Percentiles rank a stretch among this genome's conserved stretches.
These are phyloP conservation scores for Phoebastria nigripes DNA, from an alignment of 2,797 vertebrate species.

Conservation along the genomic window DNA sequence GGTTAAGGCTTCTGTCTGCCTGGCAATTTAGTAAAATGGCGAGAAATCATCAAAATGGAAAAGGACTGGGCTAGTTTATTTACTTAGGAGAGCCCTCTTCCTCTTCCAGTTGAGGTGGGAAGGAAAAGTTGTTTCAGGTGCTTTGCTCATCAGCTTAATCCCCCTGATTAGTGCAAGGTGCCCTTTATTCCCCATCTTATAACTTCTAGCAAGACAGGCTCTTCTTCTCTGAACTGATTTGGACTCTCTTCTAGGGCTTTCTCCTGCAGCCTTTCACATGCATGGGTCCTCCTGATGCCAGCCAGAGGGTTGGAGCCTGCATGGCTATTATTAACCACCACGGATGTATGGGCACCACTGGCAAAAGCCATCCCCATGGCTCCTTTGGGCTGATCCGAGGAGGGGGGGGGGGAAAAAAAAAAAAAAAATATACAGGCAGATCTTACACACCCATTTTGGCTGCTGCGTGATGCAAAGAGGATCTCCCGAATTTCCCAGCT, in stretches of 20 bases:
- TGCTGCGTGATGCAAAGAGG: not conserved
- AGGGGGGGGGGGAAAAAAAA: too few relatives aligned
- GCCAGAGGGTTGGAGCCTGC: not conserved
- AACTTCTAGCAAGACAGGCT: not conserved
- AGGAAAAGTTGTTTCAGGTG: conserved; percentile 73
- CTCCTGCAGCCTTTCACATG: not conserved
- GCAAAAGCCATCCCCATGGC: not conserved
- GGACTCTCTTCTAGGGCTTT: not conserved
- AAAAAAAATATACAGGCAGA: not conserved
- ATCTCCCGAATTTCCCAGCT: not conserved
- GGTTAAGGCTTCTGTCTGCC: conserved; percentile 38
- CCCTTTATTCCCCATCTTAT: not conserved
- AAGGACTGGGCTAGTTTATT: conserved; percentile 62
- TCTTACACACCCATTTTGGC: not conserved
- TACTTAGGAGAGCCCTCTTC: conserved; percentile 63
- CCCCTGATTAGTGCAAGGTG: conserved; percentile 65
- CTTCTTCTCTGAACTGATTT: not conserved
- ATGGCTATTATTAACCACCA: not conserved
- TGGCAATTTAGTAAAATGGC: conserved; percentile 45
- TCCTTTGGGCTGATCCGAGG: not conserved
- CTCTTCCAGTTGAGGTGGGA: conserved; percentile 44
- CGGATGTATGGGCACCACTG: not conserved
- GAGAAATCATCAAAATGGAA: conserved; percentile 63
- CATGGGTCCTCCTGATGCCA: not conserved
- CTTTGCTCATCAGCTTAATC: conserved; percentile 35